phyloP scores from a whole-genome alignment of 2,888 invertebrate species.

The Cantharis nigra region DNA sequence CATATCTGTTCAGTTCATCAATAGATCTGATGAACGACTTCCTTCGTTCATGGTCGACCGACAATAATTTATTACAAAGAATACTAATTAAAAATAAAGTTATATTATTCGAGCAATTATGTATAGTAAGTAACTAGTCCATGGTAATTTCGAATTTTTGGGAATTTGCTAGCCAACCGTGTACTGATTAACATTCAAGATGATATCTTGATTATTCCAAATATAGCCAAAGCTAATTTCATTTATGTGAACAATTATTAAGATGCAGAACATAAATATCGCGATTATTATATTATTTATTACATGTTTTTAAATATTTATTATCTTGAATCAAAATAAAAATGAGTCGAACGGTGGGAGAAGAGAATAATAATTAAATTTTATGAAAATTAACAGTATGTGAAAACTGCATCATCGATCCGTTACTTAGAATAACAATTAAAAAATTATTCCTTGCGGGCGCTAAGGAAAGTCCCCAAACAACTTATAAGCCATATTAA shows the following conservation, averaged over 20 bases:
- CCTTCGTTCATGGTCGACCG: constrained; percentile 36
- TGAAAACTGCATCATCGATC: not conserved
- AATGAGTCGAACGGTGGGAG: not conserved
- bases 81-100: constrained; percentile 43
- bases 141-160: constrained; percentile 34
- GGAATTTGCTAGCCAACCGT: constrained; percentile 27
- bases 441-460: not conserved
- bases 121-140: constrained; percentile 29
- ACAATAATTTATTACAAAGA: constrained; percentile 37
- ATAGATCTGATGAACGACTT: constrained; percentile 39
- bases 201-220: constrained; percentile 23
- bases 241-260: constrained; percentile 23
- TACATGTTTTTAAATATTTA: constrained; percentile 20
- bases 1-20: constrained; percentile 36
- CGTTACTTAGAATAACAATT: not conserved
- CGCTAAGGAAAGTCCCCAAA: not conserved
- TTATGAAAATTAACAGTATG: not conserved
- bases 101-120: constrained; percentile 34
- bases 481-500: too few species aligned
- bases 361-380: not conserved
- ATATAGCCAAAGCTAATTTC: constrained; percentile 13
- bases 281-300: not conserved
- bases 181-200: constrained; percentile 24
- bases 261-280: constrained; percentile 7
- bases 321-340: not conserved